Percentiles rank a stretch among this genome's conserved stretches.
Evolutionary conservation across 2,113 vertebrate genomes (phyloP).

Genomic region (Cochlearius cochlearius): DNA sequence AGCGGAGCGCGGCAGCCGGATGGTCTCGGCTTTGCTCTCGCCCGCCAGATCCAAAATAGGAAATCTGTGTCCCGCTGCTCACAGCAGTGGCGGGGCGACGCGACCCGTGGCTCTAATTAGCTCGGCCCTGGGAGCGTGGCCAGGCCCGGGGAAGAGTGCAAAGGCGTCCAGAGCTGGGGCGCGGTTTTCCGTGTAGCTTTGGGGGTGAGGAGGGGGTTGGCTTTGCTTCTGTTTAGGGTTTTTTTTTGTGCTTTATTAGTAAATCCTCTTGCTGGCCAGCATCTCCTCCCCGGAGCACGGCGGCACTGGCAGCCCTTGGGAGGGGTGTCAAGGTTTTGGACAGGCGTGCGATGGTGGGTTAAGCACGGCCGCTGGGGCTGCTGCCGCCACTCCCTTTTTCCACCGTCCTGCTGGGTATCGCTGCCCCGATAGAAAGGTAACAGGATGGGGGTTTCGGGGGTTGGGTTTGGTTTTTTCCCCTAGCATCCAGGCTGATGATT

Average conservation of each 20-base stretch:
- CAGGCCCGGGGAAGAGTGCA: background rate
- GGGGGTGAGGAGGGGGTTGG: background rate
- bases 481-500: background rate
- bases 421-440: background rate
- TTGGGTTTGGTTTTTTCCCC: background rate
- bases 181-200: rapidly evolving
- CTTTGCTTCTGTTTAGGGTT: background rate
- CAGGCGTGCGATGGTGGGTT: background rate
- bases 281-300: background rate
- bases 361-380: background rate
- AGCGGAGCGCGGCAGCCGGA: rapidly evolving
- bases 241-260: background rate
- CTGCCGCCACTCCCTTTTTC: background rate
- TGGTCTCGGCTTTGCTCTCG: background rate
- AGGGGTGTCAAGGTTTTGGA: background rate
- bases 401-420: rapidly evolving
- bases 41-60: slow-evolving; percentile 35
- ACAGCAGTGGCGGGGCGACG: background rate
- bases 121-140: background rate
- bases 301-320: rapidly evolving
- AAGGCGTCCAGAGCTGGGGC: background rate
- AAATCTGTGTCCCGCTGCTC: slow-evolving; percentile 6
- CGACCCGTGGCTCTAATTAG: background rate
- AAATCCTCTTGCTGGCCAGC: background rate
- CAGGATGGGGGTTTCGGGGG: background rate